These are phyloP conservation scores for Phalera bucephala DNA, from an alignment of 2,888 invertebrate genomes.

Conservation along the genomic window DNA sequence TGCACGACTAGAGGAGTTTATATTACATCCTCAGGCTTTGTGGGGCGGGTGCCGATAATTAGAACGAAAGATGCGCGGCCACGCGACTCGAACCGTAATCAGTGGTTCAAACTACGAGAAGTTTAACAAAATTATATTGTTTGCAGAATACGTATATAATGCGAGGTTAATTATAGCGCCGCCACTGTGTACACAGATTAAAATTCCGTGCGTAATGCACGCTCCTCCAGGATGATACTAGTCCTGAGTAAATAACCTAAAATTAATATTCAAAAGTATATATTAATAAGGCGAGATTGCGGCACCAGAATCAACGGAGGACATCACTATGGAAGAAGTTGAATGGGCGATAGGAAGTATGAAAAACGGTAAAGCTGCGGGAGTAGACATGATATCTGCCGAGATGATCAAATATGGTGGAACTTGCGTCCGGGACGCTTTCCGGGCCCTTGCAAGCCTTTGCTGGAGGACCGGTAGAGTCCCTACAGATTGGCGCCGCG, in stretches of 20 bases:
- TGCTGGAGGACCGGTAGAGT: too few relatives aligned
- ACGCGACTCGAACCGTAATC: conserved; percentile 65
- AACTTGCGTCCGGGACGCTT: too few relatives aligned
- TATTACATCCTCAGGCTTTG: conserved; percentile 54
- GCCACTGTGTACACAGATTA: conserved; percentile 1
- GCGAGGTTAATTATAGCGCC: not conserved
- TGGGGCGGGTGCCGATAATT: conserved; percentile 70
- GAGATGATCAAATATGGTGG: too few relatives aligned
- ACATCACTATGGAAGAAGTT: too few relatives aligned
- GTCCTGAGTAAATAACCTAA: conserved; percentile 1
- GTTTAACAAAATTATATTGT: conserved; percentile 22
- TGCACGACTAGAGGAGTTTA: conserved; percentile 52
- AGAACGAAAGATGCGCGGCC: conserved; percentile 76
- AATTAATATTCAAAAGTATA: not conserved
- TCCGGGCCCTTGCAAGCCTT: too few relatives aligned
- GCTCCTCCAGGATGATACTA: not conserved
- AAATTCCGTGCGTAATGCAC: conserved; percentile 1
- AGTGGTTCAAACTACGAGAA: conserved; percentile 44
- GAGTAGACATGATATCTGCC: too few relatives aligned
- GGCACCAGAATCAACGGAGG: too few relatives aligned
- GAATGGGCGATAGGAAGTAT: too few relatives aligned
- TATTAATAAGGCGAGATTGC: not conserved
- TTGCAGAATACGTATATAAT: conserved; percentile 13
- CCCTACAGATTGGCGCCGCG: too few relatives aligned
- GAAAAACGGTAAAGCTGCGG: too few relatives aligned